These are phyloP conservation scores for Glyptemys insculpta DNA, from an alignment of 2,797 vertebrate genomes.

Conservation along the genomic window DNA sequence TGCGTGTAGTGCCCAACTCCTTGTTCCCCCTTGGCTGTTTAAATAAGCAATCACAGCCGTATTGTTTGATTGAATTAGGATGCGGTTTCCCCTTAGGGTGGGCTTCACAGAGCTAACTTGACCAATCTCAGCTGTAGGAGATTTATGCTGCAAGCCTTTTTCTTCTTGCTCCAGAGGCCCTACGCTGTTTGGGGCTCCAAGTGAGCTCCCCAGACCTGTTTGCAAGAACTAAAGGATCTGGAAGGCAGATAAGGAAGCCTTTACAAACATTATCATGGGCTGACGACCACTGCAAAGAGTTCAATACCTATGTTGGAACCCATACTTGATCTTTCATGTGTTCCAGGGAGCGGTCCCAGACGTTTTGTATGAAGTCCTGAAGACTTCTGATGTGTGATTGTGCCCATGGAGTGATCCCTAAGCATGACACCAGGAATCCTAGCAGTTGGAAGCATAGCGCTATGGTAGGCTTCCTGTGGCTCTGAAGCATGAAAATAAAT, in stretches of 20 bases:
- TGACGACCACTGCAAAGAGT: neutral
- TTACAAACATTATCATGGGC: neutral
- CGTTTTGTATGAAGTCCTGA: neutral
- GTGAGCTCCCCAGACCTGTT: neutral
- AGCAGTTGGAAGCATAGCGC: too few relatives aligned
- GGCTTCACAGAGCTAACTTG: neutral
- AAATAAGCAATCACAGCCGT: neutral
- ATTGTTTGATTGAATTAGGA: neutral
- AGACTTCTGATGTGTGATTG: neutral
- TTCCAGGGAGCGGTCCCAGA: neutral
- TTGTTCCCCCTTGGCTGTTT: neutral
- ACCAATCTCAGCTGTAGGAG: neutral
- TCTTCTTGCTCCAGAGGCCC: neutral
- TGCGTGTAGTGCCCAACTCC: neutral
- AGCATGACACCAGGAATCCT: neutral
- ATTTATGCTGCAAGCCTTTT: neutral
- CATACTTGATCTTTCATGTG: neutral
- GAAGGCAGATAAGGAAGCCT: neutral
- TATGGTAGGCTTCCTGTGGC: too few relatives aligned
- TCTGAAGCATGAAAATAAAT: too few relatives aligned
- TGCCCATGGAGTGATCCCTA: neutral
- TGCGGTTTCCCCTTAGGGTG: neutral
- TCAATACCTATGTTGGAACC: neutral
- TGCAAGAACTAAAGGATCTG: neutral
- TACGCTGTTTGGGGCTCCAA: neutral